phyloP scores from a whole-genome alignment of 64 coral and sea anemone genomes.

The Porites lutea region DNA sequence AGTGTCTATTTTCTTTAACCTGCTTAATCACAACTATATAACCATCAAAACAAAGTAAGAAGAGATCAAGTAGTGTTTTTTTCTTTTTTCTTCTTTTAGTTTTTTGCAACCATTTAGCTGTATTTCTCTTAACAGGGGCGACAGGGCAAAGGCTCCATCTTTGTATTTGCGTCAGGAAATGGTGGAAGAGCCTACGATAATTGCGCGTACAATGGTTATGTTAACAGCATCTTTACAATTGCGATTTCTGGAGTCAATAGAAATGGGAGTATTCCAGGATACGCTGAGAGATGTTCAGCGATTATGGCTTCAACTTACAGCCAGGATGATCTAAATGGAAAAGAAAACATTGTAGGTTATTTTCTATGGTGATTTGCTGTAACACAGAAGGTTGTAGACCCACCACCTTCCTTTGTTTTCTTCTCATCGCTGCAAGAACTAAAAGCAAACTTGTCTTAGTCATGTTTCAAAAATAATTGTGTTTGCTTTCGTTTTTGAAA shows the following conservation, averaged over 20 bases:
- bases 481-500: too few relatives aligned
- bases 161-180: conserved; percentile 62
- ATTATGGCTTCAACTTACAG: conserved; percentile 53
- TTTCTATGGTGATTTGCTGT: too few relatives aligned
- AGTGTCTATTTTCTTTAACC: too few relatives aligned
- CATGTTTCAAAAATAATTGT: too few relatives aligned
- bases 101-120: neutral
- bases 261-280: conserved; percentile 40
- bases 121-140: conserved; percentile 16
- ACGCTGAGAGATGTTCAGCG: conserved; percentile 44
- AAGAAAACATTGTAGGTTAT: neutral
- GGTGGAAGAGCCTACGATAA: conserved; percentile 43
- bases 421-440: too few relatives aligned
- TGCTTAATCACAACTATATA: too few relatives aligned
- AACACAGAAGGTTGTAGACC: too few relatives aligned
- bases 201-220: conserved; percentile 71
- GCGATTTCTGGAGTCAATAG: conserved; percentile 30
- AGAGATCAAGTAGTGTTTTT: neutral
- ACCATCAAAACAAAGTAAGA: too few relatives aligned
- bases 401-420: too few relatives aligned
- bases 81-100: neutral
- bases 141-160: conserved; percentile 53
- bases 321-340: conserved; percentile 9
- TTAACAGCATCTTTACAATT: conserved; percentile 39
- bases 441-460: too few relatives aligned